phyloP scores from a whole-genome alignment of 2,113 vertebrate species.

The Clupea harengus region DNA sequence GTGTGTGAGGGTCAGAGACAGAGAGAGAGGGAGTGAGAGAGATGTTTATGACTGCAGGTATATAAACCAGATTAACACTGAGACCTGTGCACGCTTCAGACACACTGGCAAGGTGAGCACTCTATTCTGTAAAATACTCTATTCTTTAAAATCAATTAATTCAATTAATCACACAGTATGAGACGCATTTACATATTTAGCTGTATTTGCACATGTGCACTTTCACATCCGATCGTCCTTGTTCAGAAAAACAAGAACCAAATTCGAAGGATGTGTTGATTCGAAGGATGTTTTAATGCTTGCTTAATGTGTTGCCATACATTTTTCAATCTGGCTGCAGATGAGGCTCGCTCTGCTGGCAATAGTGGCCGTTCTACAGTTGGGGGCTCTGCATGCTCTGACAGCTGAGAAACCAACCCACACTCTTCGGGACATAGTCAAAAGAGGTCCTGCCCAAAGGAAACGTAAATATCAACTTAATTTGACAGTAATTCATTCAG shows the following conservation, averaged over 20 bases:
- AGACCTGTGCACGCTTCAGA: not conserved
- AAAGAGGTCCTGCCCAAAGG: not conserved
- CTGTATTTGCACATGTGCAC: not conserved
- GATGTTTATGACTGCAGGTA: not conserved
- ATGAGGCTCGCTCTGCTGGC: slow-evolving; percentile 40
- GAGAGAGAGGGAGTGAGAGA: not conserved
- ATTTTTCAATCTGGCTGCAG: slow-evolving; percentile 23
- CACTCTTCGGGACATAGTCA: slow-evolving; percentile 40
- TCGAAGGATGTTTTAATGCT: not conserved
- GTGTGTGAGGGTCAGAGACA: not conserved
- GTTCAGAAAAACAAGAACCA: not conserved
- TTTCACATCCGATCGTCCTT: not conserved
- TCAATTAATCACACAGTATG: not conserved
- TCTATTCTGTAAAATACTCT: not conserved
- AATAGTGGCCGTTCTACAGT: slow-evolving; percentile 29
- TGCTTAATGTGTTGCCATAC: not conserved
- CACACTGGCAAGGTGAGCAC: slow-evolving; percentile 5
- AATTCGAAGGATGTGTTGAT: not conserved
- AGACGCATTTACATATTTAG: not conserved
- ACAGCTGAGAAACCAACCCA: not conserved
- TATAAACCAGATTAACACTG: not conserved
- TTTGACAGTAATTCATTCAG: not conserved
- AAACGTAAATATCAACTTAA: slow-evolving; percentile 26
- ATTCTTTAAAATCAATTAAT: not conserved
- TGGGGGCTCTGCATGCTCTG: slow-evolving; percentile 24